phyloP scores from a whole-genome alignment of 2,888 invertebrate species.

The Operophtera brumata region DNA sequence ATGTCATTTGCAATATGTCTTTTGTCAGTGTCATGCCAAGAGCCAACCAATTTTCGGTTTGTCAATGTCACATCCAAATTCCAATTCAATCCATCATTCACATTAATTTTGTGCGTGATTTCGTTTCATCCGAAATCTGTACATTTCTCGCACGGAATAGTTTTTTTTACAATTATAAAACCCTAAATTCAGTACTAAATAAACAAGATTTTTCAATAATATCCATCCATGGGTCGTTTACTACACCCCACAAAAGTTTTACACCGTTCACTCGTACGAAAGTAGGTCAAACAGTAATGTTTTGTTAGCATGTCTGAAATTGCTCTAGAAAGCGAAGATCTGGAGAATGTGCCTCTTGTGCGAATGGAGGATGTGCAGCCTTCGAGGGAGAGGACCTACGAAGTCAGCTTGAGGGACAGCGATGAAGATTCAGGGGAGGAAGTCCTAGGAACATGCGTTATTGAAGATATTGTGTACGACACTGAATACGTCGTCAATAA shows the following conservation, averaged over 20 bases:
- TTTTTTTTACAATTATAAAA: background rate
- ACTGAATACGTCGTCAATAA: slow-evolving; percentile 51
- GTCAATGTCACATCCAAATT: too few relatives aligned
- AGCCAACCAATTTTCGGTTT: too few relatives aligned
- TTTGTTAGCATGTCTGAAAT: slow-evolving; percentile 55
- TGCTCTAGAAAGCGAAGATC: slow-evolving; percentile 60
- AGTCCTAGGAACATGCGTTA: slow-evolving; percentile 47
- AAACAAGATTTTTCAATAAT: background rate
- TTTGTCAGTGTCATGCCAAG: too few relatives aligned
- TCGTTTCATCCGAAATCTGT: too few relatives aligned
- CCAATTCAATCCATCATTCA: too few relatives aligned
- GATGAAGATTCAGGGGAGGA: slow-evolving; percentile 34
- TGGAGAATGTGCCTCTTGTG: slow-evolving; percentile 65
- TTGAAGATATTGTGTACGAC: slow-evolving; percentile 47
- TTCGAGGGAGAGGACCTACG: slow-evolving; percentile 46
- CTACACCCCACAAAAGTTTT: slow-evolving; percentile 3
- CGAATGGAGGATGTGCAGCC: slow-evolving; percentile 71
- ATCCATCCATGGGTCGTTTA: background rate
- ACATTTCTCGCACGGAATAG: background rate
- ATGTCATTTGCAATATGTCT: too few relatives aligned
- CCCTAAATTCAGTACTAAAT: background rate
- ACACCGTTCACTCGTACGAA: slow-evolving; percentile 8
- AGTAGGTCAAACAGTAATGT: slow-evolving; percentile 32
- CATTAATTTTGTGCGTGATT: too few relatives aligned
- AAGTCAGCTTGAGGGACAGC: slow-evolving; percentile 25